Evolutionary conservation across 2,113 vertebrate species (phyloP).

Genomic region (Indicator indicator): DNA sequence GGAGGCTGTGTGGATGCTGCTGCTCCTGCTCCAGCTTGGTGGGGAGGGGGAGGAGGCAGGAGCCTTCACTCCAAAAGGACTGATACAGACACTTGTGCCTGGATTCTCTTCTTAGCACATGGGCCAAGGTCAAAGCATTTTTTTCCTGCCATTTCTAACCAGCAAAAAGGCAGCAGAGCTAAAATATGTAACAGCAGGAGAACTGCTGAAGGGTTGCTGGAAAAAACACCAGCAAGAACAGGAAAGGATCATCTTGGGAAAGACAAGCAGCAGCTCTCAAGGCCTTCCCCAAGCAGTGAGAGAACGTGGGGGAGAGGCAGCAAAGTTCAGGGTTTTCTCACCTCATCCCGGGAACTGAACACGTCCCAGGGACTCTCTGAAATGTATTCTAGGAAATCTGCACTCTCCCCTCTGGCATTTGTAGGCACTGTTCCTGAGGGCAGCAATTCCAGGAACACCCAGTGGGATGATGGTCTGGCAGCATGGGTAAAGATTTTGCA

Average conservation of each 20-base stretch:
- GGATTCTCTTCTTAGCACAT: slow-evolving; percentile 25
- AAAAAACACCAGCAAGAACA: neutral
- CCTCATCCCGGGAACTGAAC: neutral
- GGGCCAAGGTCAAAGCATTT: slow-evolving; percentile 68
- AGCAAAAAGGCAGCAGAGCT: slow-evolving; percentile 12
- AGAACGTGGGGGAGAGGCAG: neutral
- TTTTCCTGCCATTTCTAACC: slow-evolving; percentile 26
- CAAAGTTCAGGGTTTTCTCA: neutral
- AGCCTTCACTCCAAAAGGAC: slow-evolving; percentile 5
- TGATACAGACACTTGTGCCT: slow-evolving; percentile 43
- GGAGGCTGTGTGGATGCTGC: accelerated
- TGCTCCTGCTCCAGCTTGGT: neutral
- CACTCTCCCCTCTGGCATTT: neutral
- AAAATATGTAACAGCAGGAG: neutral
- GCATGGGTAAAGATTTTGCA: neutral
- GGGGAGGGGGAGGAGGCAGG: neutral
- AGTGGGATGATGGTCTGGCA: accelerated
- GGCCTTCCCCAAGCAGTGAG: too few species aligned
- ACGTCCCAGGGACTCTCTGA: neutral
- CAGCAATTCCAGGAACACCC: neutral
- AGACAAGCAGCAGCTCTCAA: neutral
- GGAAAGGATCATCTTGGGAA: neutral
- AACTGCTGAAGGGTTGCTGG: neutral
- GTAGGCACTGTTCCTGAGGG: neutral
- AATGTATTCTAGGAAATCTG: neutral